These are phyloP conservation scores for Cheilosia vernalis DNA, from an alignment of 2,888 invertebrate species.

Conservation along the genomic window DNA sequence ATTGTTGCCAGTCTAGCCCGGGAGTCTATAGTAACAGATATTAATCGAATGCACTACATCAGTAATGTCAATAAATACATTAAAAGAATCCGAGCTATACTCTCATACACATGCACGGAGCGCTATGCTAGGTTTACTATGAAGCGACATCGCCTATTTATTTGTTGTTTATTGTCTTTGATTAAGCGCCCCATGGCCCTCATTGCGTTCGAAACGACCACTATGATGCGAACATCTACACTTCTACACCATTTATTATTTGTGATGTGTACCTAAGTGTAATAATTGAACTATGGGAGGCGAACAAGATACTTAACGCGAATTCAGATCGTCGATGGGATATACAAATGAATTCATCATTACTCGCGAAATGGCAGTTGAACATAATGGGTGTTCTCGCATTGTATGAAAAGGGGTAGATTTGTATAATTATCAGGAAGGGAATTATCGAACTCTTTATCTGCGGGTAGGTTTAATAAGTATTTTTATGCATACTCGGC, in stretches of 20 bases:
- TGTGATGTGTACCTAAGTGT: conserved; percentile 24
- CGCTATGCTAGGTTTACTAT: too few relatives aligned
- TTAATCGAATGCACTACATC: conserved; percentile 22
- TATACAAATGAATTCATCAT: conserved; percentile 11
- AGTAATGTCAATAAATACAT: conserved; percentile 59
- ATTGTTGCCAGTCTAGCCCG: conserved; percentile 26
- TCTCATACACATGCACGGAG: conserved; percentile 8
- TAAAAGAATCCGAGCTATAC: conserved; percentile 21
- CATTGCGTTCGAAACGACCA: conserved; percentile 39
- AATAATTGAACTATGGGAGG: conserved; percentile 48
- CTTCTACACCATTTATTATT: conserved; percentile 30
- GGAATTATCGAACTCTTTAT: background rate
- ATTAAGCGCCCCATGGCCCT: conserved; percentile 56
- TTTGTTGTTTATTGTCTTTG: conserved; percentile 51
- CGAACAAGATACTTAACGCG: conserved; percentile 30
- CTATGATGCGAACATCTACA: conserved; percentile 52
- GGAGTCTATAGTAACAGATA: conserved; percentile 23
- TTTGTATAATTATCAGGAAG: conserved; percentile 21
- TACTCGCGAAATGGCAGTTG: conserved; percentile 1
- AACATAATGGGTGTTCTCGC: too few relatives aligned
- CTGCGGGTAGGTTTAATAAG: background rate
- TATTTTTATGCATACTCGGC: background rate
- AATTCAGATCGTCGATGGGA: conserved; percentile 12
- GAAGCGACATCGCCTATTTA: conserved; percentile 31
- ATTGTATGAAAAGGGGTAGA: conserved; percentile 29